Evolutionary conservation across 2,888 invertebrate genomes (phyloP).

Genomic region (Physocephala rufipes): DNA sequence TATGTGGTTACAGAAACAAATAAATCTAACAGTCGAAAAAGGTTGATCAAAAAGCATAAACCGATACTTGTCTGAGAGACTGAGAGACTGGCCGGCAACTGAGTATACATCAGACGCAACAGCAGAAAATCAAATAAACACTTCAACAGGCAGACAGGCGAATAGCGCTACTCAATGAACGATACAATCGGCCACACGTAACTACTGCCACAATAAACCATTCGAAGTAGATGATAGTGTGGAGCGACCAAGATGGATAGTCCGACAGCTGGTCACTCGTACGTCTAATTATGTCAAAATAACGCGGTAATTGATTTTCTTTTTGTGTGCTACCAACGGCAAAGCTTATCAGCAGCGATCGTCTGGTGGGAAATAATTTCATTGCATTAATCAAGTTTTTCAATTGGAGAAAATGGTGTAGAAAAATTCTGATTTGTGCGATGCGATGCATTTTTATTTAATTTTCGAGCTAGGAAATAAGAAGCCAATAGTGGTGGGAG

Average conservation of each 20-base stretch:
- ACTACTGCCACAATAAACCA: neutral
- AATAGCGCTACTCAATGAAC: neutral
- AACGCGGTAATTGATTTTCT: constrained; percentile 27
- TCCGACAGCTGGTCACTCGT: constrained; percentile 14
- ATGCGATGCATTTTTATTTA: neutral
- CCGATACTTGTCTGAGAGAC: no score
- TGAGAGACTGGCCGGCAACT: no score
- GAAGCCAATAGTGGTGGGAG: no score
- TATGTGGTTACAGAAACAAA: neutral
- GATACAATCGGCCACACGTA: neutral
- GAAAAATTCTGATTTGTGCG: neutral
- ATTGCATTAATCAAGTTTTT: neutral
- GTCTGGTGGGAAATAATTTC: neutral
- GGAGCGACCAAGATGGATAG: constrained; percentile 1
- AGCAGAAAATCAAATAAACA: no score
- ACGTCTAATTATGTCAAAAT: constrained; percentile 36
- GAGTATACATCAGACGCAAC: no score
- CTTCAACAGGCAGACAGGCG: neutral
- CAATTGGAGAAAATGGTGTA: neutral
- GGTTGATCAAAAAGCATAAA: neutral
- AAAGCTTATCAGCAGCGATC: neutral
- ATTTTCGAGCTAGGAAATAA: no score
- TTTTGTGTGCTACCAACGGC: neutral
- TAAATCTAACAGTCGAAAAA: neutral
- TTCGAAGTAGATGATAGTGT: neutral